Evolutionary conservation across 2,888 invertebrate species (phyloP), one percentile per base, ranked within the genome.

Genomic region (Rhingia rostrata): DNA sequence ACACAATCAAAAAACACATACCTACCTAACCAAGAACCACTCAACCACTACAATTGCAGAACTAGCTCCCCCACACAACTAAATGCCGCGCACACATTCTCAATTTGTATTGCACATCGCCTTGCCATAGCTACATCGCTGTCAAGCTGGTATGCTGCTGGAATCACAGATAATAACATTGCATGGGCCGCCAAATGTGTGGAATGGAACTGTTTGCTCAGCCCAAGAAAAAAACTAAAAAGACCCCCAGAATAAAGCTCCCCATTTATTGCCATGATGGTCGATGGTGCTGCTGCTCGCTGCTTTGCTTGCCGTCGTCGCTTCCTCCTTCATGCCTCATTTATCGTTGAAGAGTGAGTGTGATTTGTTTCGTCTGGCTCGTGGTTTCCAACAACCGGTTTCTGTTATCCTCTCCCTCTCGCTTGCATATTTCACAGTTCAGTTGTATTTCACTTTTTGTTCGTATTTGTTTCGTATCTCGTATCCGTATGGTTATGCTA

Each of bases 281-380:
- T 41, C 58, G 10, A 41, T 33, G 7, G 49, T 53, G n/a, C 3
- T 37, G 35, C 33, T 37, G n/a, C 14, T 53, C 30, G 49, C 7
- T 35, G 66, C 45, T 51, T 67, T 56, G 43, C 5, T 37, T 39
- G 43, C 35, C 53, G 43, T 22, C 12, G 6, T 4, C 35, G 63
- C n/a, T 22, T n/a, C 6, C 35, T 37, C 56, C 43, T 49, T 66
- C 58, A 45, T 69, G 51, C 39, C 63, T 75, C 58, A 64, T 53
- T 75, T 70, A 64, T 70, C 53, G 49, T 58, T 43, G 72, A 47
- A 70, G 70, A 81, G 51, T 54, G 49, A 83, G 37, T 63, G 61
- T 72, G 72, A 72, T 77, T 82, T 82, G 72, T 72, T 77, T 66
- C 49, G 70, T 77, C 77, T 77, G 70, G 54, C 39, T 53, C 58